Evolutionary conservation across 2,113 vertebrate species (phyloP).

Genomic region (Dicerorhinus sumatrensis): DNA sequence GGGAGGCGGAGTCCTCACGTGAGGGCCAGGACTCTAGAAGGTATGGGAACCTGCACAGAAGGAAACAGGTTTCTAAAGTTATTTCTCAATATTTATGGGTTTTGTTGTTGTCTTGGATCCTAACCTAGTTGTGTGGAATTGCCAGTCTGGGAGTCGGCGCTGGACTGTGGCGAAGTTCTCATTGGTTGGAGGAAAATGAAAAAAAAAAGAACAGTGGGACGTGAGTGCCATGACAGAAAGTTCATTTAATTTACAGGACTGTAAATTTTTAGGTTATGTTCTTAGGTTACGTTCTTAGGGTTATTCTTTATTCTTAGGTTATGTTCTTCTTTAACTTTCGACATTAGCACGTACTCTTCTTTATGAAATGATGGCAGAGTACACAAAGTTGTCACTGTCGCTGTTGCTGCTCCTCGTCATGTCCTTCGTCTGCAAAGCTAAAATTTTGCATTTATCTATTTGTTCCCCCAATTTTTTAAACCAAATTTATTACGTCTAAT

Average conservation of each 20-base stretch:
- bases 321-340: not conserved
- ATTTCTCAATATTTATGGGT: not conserved
- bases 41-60: not conserved
- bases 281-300: too few species aligned
- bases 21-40: not conserved
- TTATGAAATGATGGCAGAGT: not conserved
- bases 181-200: not conserved
- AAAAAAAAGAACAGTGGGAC: not conserved
- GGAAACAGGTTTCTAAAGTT: not conserved
- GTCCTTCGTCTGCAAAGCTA: not conserved
- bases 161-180: not conserved
- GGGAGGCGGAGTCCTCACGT: not conserved
- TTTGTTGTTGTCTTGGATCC: not conserved
- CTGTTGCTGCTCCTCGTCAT: not conserved
- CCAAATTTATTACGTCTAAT: not conserved
- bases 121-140: not conserved
- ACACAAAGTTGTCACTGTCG: too few species aligned
- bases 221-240: accelerated
- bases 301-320: not conserved
- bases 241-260: not conserved
- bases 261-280: too few species aligned
- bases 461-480: not conserved
- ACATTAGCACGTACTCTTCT: not conserved
- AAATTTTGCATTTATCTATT: not conserved
- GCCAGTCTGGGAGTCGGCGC: not conserved